Conservation (phyloP, 2,113 vertebrate genomes). For the Tamias sibiricus region DNA sequence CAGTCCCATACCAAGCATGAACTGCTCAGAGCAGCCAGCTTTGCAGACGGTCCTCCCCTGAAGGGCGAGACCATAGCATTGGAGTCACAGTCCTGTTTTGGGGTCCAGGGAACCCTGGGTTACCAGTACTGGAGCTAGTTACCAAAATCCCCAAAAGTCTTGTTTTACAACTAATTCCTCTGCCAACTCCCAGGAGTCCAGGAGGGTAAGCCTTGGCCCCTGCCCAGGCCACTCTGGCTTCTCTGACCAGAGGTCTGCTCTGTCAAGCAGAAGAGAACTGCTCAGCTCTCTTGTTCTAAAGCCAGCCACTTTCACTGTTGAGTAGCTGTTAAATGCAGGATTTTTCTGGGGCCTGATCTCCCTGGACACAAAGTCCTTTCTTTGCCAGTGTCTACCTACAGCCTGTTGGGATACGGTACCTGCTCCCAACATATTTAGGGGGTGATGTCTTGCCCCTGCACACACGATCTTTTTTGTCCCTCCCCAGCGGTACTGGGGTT, state of each 20-base stretch:
- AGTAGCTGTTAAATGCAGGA: neutral
- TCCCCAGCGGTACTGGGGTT: neutral
- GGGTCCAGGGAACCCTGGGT: neutral
- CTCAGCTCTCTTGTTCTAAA: neutral
- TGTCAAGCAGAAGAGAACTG: neutral
- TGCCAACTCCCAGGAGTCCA: neutral
- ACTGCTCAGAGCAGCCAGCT: neutral
- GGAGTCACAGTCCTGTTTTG: neutral
- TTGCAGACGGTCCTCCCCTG: neutral
- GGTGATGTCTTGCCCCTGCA: neutral
- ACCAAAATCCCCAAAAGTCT: accelerated
- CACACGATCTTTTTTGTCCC: neutral
- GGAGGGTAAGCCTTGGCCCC: too few species aligned
- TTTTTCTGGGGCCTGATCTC: neutral
- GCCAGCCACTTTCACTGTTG: neutral
- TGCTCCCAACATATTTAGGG: neutral
- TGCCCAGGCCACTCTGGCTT: neutral
- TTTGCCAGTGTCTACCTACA: neutral
- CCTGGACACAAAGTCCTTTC: neutral
- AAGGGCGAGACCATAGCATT: neutral
- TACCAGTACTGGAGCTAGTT: neutral
- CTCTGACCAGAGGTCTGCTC: neutral
- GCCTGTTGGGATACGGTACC: neutral
- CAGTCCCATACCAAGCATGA: neutral
- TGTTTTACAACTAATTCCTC: neutral